Conservation (phyloP, 2,888 invertebrate species). For the Apantesis nais region DNA sequence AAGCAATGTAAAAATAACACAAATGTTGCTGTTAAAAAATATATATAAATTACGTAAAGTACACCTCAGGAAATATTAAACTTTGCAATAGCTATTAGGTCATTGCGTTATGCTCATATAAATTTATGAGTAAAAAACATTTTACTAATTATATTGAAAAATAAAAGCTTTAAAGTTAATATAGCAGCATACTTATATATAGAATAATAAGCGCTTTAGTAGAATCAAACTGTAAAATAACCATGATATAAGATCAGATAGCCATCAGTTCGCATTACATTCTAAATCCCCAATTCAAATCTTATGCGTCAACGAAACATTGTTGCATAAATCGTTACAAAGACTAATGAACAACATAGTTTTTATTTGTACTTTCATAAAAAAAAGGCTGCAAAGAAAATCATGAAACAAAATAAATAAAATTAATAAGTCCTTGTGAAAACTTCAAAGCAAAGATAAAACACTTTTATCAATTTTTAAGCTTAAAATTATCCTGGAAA, state of each 20-base stretch:
- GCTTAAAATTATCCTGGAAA: background rate
- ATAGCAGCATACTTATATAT: too few species aligned
- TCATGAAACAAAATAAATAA: background rate
- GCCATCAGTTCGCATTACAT: background rate
- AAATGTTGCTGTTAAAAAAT: too few species aligned
- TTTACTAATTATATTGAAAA: too few species aligned
- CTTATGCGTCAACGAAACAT: background rate
- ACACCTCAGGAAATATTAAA: too few species aligned
- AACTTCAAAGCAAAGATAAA: background rate
- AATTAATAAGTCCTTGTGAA: background rate
- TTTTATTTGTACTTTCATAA: background rate
- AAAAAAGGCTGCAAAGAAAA: background rate
- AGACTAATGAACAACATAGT: background rate
- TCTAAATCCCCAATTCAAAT: background rate
- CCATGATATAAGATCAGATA: background rate
- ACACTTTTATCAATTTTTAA: background rate
- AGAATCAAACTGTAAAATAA: background rate
- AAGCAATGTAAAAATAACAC: too few species aligned
- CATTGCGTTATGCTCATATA: too few species aligned
- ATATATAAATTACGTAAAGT: too few species aligned
- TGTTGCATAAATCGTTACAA: background rate
- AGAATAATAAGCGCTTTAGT: too few species aligned
- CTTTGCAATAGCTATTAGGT: too few species aligned
- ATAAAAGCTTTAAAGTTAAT: too few species aligned
- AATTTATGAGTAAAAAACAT: too few species aligned